Base-by-base conservation (phyloP, 23 tunicate genomes). In the Ascidia mentula region DNA sequence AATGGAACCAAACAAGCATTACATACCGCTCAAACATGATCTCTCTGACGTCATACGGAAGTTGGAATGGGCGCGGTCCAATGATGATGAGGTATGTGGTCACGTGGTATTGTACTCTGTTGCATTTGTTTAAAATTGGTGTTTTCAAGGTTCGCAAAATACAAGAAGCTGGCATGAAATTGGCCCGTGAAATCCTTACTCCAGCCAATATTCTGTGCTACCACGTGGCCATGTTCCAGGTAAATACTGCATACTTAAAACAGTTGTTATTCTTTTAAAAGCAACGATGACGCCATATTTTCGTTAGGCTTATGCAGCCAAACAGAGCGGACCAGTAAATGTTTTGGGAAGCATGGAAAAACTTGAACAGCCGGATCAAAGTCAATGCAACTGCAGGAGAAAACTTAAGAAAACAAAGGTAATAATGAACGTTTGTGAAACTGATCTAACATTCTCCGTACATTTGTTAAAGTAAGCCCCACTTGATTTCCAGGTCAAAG, bases 201-300 rank as follows among this genome's bases (percentile, higher is more conserved):
- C 99, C 99, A 2, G 94, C 90, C 12, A 79, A 91, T 37, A 75
- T 96, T 7, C 85, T 91, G 12, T 96, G 99, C 70, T 87, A 96
- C 72, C 95, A 96, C 61, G 87, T 78, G 28, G 79, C 79, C 4
- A 61, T 88, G 38, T 87, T 96, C 40, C 12, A 82, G 72, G 87
- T 82, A 53, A 5, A 42, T 42, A 42, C 53, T 42, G 53, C 15
- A 9, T 42, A 15, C 53, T 42, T 42, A 42, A 12, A 12, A n/a
- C n/a, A n/a, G n/a, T n/a, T n/a, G n/a, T n/a, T n/a, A n/a, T n/a
- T n/a, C n/a, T n/a, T n/a, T n/a, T n/a, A n/a, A n/a, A n/a, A n/a
- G n/a, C n/a, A n/a, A n/a, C n/a, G 4, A 53, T 53, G 65, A 53
- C 65, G 65, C 24, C 65, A 74, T 38, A 18, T 38, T 72, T 1